Conservation (phyloP, 2,888 invertebrate genomes). For the Isotomurus palustris region DNA sequence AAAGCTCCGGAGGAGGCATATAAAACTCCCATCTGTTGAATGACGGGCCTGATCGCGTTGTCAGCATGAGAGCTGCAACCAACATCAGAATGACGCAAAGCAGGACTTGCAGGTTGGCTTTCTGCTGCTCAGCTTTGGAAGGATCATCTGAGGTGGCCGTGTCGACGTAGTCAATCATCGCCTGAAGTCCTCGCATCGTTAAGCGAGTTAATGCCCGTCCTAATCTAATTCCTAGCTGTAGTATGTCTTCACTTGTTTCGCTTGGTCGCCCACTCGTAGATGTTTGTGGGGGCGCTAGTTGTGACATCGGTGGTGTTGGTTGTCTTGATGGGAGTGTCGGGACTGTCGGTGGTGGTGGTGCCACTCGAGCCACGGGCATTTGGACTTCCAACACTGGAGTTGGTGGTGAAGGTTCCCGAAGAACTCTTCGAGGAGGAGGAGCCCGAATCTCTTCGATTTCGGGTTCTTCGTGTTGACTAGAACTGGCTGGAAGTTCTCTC, state of each 20-base stretch:
- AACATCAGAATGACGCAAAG: conserved; percentile 73
- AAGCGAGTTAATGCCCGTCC: conserved; percentile 38
- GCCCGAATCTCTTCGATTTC: background rate
- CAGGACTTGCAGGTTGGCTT: conserved; percentile 64
- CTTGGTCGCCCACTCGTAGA: no score
- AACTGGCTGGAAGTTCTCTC: background rate
- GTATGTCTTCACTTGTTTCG: conserved; percentile 32
- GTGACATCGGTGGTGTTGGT: background rate
- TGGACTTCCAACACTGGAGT: background rate
- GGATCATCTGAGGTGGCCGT: conserved; percentile 41
- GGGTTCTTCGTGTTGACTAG: background rate
- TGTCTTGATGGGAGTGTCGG: background rate
- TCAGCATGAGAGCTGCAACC: conserved; percentile 70
- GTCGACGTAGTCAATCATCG: conserved; percentile 44
- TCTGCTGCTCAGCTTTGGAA: conserved; percentile 36
- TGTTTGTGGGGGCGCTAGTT: no score
- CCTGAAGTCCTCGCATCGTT: conserved; percentile 36
- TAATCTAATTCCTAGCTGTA: conserved; percentile 30
- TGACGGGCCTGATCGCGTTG: conserved; percentile 50
- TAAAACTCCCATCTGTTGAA: conserved; percentile 44
- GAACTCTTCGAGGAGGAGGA: background rate
- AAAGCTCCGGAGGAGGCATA: conserved; percentile 43
- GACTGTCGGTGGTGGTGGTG: background rate
- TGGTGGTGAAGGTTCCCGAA: background rate
- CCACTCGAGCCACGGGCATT: background rate